Evolutionary conservation across 2,797 vertebrate species (phyloP), one percentile per base, ranked within the genome.

Genomic region (Schizothorax lantsangensis): DNA sequence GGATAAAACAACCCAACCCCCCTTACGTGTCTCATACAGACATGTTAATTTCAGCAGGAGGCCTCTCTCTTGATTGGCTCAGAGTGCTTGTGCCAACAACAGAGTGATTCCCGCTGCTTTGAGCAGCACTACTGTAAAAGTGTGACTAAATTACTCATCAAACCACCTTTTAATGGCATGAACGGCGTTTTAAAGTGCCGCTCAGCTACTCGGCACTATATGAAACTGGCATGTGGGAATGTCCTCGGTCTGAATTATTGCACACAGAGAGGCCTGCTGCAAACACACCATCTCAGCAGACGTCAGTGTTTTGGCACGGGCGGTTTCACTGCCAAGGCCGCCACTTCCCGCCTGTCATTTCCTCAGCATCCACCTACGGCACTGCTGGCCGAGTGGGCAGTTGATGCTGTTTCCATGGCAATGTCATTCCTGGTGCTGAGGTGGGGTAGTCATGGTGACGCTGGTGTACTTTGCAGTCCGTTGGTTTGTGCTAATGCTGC

Each of bases 341-440:
- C 26, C 52, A 45, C 86, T 91, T 93, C 84, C 79, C 88, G 79
- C 78, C 82, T 89, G 87, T 91, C 89, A 91, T 87, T 91, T 90
- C 83, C 87, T 87, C 69, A 86, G 89, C 40, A 26, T 80, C 75
- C 2, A 12, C 82, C 87, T 88, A 81, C 33, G 30, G 23, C 79
- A 77, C 68, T 78, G 47, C 79, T 81, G 81, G 81, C 59, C 72
- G 57, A 74, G 71, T 88, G 84, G 78, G 88, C 81, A 85, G 81
- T 72, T 88, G 83, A 80, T 74, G 79, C 57, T 57, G 91, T 94
- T 91, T 81, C 93, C 91, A 91, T 92, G 88, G 91, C 1, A n/a
- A 89, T 81, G 62, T 86, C 68, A 90, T 86, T 89, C 62, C 88
- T 86, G 92, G 92, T 91, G 90, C 92, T 89, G 93, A 92, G 90